These are phyloP conservation scores for Auanema sp. DNA, from an alignment of 2,888 invertebrate genomes.

Conservation along the genomic window DNA sequence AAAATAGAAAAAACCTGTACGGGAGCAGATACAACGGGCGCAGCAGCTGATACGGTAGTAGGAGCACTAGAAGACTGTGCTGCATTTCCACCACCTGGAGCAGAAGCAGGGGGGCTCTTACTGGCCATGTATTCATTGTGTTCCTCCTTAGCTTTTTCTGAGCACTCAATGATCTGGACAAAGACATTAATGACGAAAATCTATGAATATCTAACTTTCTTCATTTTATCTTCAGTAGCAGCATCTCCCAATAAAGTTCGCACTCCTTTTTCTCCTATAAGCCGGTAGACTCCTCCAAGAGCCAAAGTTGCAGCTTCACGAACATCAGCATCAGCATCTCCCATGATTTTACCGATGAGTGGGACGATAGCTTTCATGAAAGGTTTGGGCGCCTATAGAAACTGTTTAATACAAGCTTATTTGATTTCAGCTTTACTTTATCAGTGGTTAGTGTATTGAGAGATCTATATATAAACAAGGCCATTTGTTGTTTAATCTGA, in stretches of 20 bases:
- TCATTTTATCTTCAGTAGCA: constrained; percentile 70
- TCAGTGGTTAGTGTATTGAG: constrained; percentile 29
- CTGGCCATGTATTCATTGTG: background rate
- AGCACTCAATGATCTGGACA: constrained; percentile 26
- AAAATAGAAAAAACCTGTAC: background rate
- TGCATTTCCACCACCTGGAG: constrained; percentile 7
- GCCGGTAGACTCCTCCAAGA: constrained; percentile 86
- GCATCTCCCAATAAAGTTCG: constrained; percentile 82
- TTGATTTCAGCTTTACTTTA: constrained; percentile 13
- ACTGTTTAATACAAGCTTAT: background rate
- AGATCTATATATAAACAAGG: constrained; percentile 42
- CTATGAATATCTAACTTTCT: constrained; percentile 24
- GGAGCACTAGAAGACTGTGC: constrained; percentile 16
- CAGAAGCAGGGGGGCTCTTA: constrained; percentile 22
- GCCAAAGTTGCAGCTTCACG: constrained; percentile 90
- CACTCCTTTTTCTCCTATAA: constrained; percentile 88
- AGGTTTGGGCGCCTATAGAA: constrained; percentile 63
- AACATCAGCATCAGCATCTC: constrained; percentile 72
- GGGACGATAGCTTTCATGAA: constrained; percentile 65
- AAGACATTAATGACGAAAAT: background rate
- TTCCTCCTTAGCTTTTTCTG: constrained; percentile 1
- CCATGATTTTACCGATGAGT: constrained; percentile 34
- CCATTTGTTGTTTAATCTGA: constrained; percentile 65
- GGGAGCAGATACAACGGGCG: background rate
- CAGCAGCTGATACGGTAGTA: constrained; percentile 10